Evolutionary conservation across 2,888 invertebrate genomes (phyloP).

Genomic region (Monoplex corrugatus): DNA sequence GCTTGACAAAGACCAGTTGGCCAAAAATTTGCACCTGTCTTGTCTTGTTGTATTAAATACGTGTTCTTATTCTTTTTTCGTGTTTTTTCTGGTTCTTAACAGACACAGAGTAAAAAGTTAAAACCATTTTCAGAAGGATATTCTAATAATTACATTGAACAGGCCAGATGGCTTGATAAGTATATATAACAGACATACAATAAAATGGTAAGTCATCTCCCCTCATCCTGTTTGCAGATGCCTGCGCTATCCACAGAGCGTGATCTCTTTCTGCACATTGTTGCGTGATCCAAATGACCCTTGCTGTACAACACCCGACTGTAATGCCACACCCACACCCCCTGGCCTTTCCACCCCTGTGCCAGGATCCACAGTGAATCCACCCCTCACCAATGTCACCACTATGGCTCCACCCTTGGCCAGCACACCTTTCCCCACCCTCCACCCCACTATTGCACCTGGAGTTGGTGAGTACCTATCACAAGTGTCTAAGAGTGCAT

Average conservation of each 20-base stretch:
- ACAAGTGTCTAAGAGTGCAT: neutral
- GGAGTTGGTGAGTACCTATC: constrained; percentile 3
- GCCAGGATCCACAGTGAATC: constrained; percentile 43
- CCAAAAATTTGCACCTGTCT: no score
- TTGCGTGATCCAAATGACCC: constrained; percentile 35
- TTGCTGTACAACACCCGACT: constrained; percentile 60
- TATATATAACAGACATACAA: no score
- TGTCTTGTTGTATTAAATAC: no score
- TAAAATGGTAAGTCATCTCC: no score
- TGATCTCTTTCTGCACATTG: constrained; percentile 41
- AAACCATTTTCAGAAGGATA: no score
- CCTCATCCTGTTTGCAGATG: constrained; percentile 56
- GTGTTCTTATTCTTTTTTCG: no score
- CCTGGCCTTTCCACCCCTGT: neutral
- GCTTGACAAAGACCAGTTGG: no score
- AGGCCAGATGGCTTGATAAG: no score
- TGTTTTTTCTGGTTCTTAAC: no score
- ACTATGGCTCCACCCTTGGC: neutral
- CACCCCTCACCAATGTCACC: constrained; percentile 49
- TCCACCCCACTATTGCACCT: constrained; percentile 36
- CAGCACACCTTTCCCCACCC: constrained; percentile 49
- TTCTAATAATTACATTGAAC: no score
- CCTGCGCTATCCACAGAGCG: constrained; percentile 42
- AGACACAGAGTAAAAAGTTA: no score
- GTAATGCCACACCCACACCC: constrained; percentile 59